Base-by-base conservation (phyloP, 2,888 invertebrate genomes). In the Papilio protenor region DNA sequence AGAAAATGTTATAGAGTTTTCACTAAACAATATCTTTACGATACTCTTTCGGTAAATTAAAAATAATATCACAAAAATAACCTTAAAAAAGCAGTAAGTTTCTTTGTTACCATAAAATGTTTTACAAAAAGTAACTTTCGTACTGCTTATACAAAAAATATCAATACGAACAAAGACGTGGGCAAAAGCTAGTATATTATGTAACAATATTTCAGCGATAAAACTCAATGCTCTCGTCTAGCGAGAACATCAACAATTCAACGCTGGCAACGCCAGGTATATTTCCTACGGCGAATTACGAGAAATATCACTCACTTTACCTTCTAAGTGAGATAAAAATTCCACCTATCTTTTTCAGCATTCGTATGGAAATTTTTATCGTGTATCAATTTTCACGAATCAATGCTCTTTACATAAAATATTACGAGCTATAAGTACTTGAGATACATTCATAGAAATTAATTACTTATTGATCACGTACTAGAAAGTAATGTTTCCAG, bases 331-430 rank as follows among this genome's bases (percentile, higher is more conserved):
- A 61, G 59, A 73, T 73, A 74, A 27, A 27, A 74, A 45, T 59
- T 49, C 18, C 23, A 74, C 61, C 59, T 61, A 21, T 14, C 14
- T 73, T 23, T 57, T 59, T 16, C 45, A 73, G 21, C 59, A 57
- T 73, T 59, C 73, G 59, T 57, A 73, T 61, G 23, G 40, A 61
- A 47, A 61, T 66, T 66, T 66, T 66, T 73, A 73, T 73, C 33
- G 12, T n/a, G 72, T 57, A 73, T 55, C 72, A 73, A 57, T 73
- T 73, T 73, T 73, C 40, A 55, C 66, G 33, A 66, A 40, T 66
- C 40, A 66, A 66, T 57, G 14, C 33, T 6, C 12, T n/a, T 40
- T 23, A 40, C n/a, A 27, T 55, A n/a, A 23, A 55, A 55, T 49
- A 55, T 59, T 12, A 21, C 5, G 11, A 23, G 23, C 23, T 57